Evolutionary conservation across 2,888 invertebrate genomes (phyloP).

Genomic region (Escarpia spicata): DNA sequence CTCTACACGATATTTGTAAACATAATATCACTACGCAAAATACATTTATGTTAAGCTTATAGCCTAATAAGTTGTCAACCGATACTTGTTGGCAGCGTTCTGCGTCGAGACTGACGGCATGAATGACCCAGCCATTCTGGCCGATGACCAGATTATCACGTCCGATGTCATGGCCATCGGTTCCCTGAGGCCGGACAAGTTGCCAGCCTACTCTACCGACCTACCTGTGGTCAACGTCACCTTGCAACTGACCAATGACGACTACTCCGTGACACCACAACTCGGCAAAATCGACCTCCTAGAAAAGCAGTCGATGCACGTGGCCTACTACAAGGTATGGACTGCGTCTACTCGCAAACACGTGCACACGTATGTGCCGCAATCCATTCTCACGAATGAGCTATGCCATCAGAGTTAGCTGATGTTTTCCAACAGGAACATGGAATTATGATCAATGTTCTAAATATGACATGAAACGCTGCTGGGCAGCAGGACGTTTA

Average conservation of each 20-base stretch:
- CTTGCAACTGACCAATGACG: constrained; percentile 19
- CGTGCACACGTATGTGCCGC: too few relatives aligned
- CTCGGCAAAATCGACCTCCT: constrained; percentile 21
- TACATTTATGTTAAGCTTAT: not conserved
- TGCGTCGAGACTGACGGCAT: constrained; percentile 18
- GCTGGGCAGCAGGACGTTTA: too few relatives aligned
- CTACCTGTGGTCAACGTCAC: constrained; percentile 20
- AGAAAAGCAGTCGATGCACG: not conserved
- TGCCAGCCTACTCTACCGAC: not conserved
- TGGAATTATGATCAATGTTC: too few relatives aligned
- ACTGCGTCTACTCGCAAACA: not conserved
- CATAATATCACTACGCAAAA: not conserved
- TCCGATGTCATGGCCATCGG: not conserved
- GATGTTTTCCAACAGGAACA: too few relatives aligned
- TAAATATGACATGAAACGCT: too few relatives aligned
- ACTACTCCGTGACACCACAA: not conserved
- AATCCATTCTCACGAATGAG: too few relatives aligned
- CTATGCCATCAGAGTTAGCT: too few relatives aligned
- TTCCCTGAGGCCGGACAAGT: not conserved
- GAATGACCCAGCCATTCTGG: not conserved
- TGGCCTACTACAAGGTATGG: constrained; percentile 14
- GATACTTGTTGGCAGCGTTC: not conserved
- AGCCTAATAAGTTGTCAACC: not conserved
- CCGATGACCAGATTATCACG: constrained; percentile 17
- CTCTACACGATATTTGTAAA: too few relatives aligned